Evolutionary conservation across 1,140 invertebrate species (phyloP), one percentile per base, ranked within the genome.

Genomic region (Caenorhabditis tropicalis): DNA sequence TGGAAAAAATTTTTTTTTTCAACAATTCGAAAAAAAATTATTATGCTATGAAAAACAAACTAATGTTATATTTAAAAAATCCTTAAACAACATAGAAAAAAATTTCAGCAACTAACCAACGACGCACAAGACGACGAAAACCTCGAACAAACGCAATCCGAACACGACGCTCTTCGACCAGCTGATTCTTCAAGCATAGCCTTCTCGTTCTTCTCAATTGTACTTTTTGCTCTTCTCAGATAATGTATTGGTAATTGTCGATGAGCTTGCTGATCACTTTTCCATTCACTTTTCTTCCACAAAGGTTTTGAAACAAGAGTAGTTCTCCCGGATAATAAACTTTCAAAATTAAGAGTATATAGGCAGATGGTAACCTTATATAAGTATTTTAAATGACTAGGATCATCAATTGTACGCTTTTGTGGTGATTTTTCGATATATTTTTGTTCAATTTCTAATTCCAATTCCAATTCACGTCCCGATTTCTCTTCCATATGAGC

Each of bases 381-480:
- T 27, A 74, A 74, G 65, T 74, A 74, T 74, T 74, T 16, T 74
- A 36, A 74, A 74, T 36, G 19, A 74, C 43, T 74, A 74, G 65
- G 65, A 74, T 74, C 65, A 74, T 74, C 65, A 74, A 74, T 74
- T 74, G 33, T 74, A 74, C 29, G 36, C 65, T 24, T 74, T 74
- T 74, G 65, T 74, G 65, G 65, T 74, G 65, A 74, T 16, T 33
- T 74, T 74, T 43, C 33, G n/a, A n/a, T n/a, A n/a, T n/a, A n/a
- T n/a, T n/a, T n/a, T n/a, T 74, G n/a, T 58, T 58, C 53, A 58
- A 58, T 27, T 58, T 58, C 39, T 12, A 43, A 6, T 43, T 56
- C 24, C 19, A 56, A 27, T 51, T 51, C 60, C 60, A 70, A 70
- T 33, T 70, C 33, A 29, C 36, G 21, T 74, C 65, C 65, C 65